Evolutionary conservation across 2,797 vertebrate genomes (phyloP), one percentile per base, ranked within the genome.

Genomic region (Gastrophryne carolinensis): DNA sequence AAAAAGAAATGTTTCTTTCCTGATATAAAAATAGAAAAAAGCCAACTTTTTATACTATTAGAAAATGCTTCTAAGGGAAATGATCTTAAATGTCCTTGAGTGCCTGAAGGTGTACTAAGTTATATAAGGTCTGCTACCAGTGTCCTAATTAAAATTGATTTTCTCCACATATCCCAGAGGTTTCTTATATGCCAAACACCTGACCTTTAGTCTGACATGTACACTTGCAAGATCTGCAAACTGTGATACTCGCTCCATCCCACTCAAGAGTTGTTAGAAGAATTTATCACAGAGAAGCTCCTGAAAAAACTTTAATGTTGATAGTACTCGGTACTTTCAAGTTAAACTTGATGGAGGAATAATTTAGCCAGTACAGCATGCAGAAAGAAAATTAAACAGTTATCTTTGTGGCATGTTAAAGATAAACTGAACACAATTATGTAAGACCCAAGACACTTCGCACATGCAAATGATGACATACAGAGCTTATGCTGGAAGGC

Each of bases 81-180:
- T 32, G 82, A 75, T 82, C 79, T 0, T 1, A 82, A 84, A 82
- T 62, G 68, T 79, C 79, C 73, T 44, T 66, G 80, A 83, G 72
- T 71, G 72, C 73, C 80, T 81, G 80, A 82, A 74, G 82, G 79
- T 85, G 80, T 80, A 80, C 0, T 4, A 19, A 82, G 79, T 66
- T 72, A 68, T 81, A 81, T 4, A 26, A 84, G 67, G 57, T 81
- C 50, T 61, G 69, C 47, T 69, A 79, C 24, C 34, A 60, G 41
- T 80, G 21, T 79, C 27, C 72, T 82, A 81, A 87, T 85, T 82
- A 85, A 72, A 87, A 88, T 84, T 82, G 85, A 87, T 87, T 87
- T 86, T 41, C 17, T 21, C 27, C 26, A 56, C 24, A 58, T 75
- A 39, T 81, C 83, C 82, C 52, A 58, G 17, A 60, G 80, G 63